Percentiles rank a stretch among this genome's conserved stretches.
Evolutionary conservation across 2,113 vertebrate genomes (phyloP).

Genomic region (Trogon melanurus): DNA sequence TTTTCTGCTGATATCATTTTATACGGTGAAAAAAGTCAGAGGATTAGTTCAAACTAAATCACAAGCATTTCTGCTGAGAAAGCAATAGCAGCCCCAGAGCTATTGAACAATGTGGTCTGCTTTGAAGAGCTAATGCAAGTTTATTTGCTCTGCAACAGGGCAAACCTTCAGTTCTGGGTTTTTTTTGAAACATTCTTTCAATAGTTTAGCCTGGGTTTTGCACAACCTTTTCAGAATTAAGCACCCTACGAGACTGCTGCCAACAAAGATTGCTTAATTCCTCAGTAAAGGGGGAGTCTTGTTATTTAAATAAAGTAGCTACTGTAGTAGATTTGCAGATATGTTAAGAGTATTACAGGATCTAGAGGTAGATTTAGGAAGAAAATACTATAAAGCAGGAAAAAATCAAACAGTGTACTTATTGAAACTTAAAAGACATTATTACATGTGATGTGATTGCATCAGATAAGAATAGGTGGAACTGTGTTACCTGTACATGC

Average conservation of each 20-base stretch:
- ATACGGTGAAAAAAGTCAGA: background rate
- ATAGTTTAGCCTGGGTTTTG: conserved; percentile 64
- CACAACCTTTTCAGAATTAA: conserved; percentile 71
- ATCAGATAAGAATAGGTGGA: conserved; percentile 10
- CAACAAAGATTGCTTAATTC: conserved; percentile 72
- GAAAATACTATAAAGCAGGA: conserved; percentile 67
- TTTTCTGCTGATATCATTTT: background rate
- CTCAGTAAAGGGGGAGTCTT: conserved; percentile 64
- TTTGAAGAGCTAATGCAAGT: conserved; percentile 50
- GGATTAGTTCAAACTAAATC: background rate
- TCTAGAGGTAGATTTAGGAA: conserved; percentile 67
- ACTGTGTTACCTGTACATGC: conserved; percentile 31
- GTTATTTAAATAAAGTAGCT: conserved; percentile 77
- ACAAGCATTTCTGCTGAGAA: conserved; percentile 39
- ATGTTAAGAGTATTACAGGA: conserved; percentile 78
- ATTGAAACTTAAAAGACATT: conserved; percentile 49
- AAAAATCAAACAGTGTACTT: conserved; percentile 66
- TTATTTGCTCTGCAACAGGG: conserved; percentile 52
- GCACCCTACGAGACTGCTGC: conserved; percentile 61
- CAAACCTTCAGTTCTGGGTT: conserved; percentile 26
- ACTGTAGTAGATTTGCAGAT: conserved; percentile 75
- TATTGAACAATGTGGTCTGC: conserved; percentile 40
- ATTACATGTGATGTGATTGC: conserved; percentile 38
- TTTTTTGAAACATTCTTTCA: conserved; percentile 71
- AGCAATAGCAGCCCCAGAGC: background rate